These are phyloP conservation scores for Meiosimyza platycephala DNA, from an alignment of 2,888 invertebrate species.

Conservation along the genomic window DNA sequence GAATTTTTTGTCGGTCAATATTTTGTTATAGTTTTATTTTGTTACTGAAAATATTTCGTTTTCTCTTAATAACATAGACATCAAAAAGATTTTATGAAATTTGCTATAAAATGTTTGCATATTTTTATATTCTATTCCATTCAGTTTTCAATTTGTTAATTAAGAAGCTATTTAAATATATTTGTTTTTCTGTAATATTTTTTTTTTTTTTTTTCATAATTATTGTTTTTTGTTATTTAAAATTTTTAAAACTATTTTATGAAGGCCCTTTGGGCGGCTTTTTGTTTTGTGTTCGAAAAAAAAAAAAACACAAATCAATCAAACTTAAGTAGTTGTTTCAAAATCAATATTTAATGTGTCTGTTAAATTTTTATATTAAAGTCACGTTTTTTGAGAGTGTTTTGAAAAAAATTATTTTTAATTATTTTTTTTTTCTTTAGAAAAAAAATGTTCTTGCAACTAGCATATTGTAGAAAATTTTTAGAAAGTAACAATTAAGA, in stretches of 20 bases:
- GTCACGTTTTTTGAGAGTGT: too few relatives aligned
- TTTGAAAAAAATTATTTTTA: background rate
- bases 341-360: too few relatives aligned
- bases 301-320: too few relatives aligned
- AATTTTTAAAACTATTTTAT: constrained; percentile 34
- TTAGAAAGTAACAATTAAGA: too few relatives aligned
- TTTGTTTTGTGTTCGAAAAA: constrained; percentile 30
- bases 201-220: background rate
- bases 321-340: too few relatives aligned
- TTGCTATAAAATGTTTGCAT: constrained; percentile 34
- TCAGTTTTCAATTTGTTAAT: constrained; percentile 13
- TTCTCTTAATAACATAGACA: constrained; percentile 34
- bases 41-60: background rate
- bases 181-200: constrained; percentile 5
- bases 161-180: constrained; percentile 24
- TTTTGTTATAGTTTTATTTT: constrained; percentile 23
- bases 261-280: constrained; percentile 59
- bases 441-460: background rate
- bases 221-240: constrained; percentile 3
- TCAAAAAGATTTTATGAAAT: constrained; percentile 31
- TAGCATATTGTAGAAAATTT: too few relatives aligned
- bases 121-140: constrained; percentile 24
- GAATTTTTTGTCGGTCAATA: constrained; percentile 28
- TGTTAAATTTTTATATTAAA: too few relatives aligned
- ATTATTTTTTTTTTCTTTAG: background rate